Base-by-base conservation (phyloP, 2,888 invertebrate genomes). In the Strigamia maritima region DNA sequence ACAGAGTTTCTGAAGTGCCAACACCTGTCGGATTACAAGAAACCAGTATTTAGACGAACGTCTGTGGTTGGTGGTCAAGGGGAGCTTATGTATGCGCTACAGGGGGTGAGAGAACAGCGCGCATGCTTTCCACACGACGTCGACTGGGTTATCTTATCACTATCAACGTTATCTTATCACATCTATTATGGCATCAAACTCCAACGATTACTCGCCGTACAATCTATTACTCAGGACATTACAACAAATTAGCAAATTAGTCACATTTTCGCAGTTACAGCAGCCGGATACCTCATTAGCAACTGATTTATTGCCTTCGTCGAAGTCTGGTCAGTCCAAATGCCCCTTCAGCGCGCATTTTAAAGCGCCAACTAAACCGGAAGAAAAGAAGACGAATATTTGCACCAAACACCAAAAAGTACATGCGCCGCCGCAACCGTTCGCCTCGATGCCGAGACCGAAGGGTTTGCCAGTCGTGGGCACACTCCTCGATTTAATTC, bases 381-480 rank as follows among this genome's bases (percentile, higher is more conserved):
- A 2, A 1, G 24, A 10, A 12, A n/a, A 70, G 24, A n/a, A 70
- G 6, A 70, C 2, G 7, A 70, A 70, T n/a, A 70, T 7, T n/a
- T 2, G 2, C 7, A 4, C 3, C 31, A 7, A 7, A 7, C 2
- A 31, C n/a, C n/a, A n/a, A 7, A 2, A 7, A 7, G 31, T 2
- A 7, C 2, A 2, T 2, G 31, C 2, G n/a, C 28, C 60, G 19
- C 28, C 78, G 19, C 60, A n/a, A 35, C 82, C 83, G 14, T 82
- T 79, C 49, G 80, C 80, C 24, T 84, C 84, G 79, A 85, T 89
- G 80, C 90, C 90, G 1, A 81, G 85, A 2, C 86, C 88, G 0
- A 85, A 83, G 80, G 86, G 87, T 1, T 82, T 88, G 35, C 89
- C 89, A 1, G 2, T 89, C 1, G 79, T 89, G 4, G 89, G 89